These are phyloP conservation scores for Fratercula arctica DNA, from an alignment of 2,797 vertebrate genomes.

Conservation along the genomic window DNA sequence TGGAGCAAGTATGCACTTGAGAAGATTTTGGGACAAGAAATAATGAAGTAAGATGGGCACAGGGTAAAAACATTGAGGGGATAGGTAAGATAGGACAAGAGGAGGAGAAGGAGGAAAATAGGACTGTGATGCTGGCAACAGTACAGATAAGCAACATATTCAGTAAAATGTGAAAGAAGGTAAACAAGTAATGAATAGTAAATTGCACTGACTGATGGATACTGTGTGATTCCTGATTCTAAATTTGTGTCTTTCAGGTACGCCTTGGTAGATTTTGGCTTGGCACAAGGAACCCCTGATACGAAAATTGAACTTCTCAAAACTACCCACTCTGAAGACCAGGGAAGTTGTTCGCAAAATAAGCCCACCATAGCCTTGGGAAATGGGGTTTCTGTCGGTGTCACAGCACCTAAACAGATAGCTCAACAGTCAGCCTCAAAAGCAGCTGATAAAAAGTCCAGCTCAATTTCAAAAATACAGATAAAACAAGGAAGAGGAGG, in stretches of 20 bases:
- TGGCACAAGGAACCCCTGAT: slow-evolving; percentile 93
- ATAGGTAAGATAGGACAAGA: neutral
- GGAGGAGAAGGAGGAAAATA: neutral
- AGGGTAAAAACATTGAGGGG: neutral
- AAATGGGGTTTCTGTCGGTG: slow-evolving; percentile 72
- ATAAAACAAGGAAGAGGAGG: slow-evolving; percentile 87
- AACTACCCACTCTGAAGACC: slow-evolving; percentile 81
- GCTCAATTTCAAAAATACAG: slow-evolving; percentile 74
- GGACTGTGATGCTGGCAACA: neutral
- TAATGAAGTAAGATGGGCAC: neutral
- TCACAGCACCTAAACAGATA: slow-evolving; percentile 60
- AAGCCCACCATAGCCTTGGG: slow-evolving; percentile 71
- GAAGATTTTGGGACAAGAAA: neutral
- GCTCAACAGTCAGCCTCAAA: slow-evolving; percentile 76
- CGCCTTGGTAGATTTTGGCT: slow-evolving; percentile 95
- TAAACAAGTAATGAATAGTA: neutral
- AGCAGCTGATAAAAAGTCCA: slow-evolving; percentile 80
- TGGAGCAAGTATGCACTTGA: neutral
- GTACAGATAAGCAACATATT: neutral
- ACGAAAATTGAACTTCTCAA: slow-evolving; percentile 92
- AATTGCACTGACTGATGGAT: neutral
- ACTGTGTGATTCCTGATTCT: neutral
- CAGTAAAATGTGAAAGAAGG: neutral
- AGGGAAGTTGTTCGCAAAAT: slow-evolving; percentile 81
- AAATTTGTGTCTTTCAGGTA: slow-evolving; percentile 81